phyloP scores from a whole-genome alignment of 2,888 invertebrate genomes.

The Aphodius granarius region DNA sequence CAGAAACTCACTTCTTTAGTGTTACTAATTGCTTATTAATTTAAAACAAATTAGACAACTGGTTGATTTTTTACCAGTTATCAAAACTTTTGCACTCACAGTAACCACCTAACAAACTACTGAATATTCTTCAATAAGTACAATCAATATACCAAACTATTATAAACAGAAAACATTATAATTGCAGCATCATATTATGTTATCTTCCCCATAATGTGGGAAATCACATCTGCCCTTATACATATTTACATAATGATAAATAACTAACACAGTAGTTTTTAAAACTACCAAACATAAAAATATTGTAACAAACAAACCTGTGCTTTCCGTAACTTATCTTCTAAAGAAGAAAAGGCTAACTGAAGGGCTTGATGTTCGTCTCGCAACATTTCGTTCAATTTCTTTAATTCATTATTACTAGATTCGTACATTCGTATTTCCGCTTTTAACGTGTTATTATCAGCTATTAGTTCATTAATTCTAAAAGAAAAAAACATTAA shows the following conservation, averaged over 20 bases:
- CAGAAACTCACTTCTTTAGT: no score
- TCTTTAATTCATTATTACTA: conserved; percentile 75
- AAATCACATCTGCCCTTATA: background rate
- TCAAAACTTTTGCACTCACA: no score
- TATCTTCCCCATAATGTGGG: background rate
- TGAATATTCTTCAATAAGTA: background rate
- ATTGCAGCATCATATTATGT: background rate
- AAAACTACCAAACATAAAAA: background rate
- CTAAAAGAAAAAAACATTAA: conserved; percentile 52
- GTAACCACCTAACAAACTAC: background rate
- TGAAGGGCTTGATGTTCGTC: conserved; percentile 96
- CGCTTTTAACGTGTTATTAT: conserved; percentile 67
- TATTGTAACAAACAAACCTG: conserved; percentile 59
- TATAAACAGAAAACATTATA: conserved; percentile 11
- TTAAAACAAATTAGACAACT: no score
- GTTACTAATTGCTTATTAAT: no score
- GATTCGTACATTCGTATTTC: conserved; percentile 74
- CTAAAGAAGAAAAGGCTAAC: conserved; percentile 84
- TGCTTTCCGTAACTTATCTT: conserved; percentile 83
- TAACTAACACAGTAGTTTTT: background rate
- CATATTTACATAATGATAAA: background rate
- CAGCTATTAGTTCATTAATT: conserved; percentile 67
- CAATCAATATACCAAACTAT: background rate
- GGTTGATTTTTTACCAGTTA: no score
- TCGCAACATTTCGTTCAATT: conserved; percentile 82